Percentiles rank a stretch among this genome's conserved stretches.
phyloP scores from a whole-genome alignment of 2,113 vertebrate genomes.

The Spheniscus mendiculus region DNA sequence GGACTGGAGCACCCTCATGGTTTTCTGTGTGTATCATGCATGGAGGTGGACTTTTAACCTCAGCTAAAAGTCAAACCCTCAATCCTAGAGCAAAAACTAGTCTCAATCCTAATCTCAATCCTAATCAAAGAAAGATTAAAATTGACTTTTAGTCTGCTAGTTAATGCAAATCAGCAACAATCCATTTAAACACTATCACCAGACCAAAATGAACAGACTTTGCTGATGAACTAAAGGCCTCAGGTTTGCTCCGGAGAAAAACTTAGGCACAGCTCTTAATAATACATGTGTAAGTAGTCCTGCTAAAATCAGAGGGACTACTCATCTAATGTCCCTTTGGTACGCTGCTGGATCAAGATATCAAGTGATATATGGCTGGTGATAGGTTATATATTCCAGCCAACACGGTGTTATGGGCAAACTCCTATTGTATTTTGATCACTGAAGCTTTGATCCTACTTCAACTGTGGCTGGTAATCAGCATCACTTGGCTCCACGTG shows the following conservation, averaged over 20 bases:
- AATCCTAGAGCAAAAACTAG: neutral
- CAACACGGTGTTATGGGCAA: neutral
- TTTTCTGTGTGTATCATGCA: accelerated
- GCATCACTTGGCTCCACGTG: neutral
- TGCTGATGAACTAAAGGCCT: neutral
- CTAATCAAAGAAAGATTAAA: neutral
- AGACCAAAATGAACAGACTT: neutral
- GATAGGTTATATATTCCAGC: neutral
- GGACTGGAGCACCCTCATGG: accelerated
- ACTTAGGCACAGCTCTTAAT: neutral
- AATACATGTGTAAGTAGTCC: neutral
- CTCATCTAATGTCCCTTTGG: neutral
- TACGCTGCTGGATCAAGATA: neutral
- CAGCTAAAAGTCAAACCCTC: neutral
- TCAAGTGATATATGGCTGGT: neutral
- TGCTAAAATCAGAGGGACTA: neutral
- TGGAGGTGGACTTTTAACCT: neutral
- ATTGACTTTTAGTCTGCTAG: neutral
- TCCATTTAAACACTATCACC: neutral
- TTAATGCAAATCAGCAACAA: neutral
- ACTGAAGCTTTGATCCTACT: neutral
- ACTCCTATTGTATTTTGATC: neutral
- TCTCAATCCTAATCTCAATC: neutral
- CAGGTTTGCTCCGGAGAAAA: neutral
- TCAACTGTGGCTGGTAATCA: neutral